Conservation (phyloP, 1,140 invertebrate species). For the Akabosia matsudoensis region DNA sequence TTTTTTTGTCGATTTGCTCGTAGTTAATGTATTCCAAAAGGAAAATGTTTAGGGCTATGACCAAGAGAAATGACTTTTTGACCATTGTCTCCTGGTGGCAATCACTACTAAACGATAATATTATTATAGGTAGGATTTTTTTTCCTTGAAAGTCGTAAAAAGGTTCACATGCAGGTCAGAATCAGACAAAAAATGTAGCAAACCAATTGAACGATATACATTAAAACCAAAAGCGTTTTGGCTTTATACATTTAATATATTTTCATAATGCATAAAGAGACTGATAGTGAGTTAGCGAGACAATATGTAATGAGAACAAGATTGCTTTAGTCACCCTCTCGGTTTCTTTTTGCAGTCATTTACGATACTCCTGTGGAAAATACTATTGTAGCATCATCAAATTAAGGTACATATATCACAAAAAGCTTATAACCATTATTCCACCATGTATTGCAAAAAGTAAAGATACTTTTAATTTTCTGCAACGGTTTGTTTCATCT, state of each 20-base stretch:
- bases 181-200: background rate
- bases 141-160: background rate
- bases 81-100: background rate
- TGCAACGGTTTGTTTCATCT: too few relatives aligned
- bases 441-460: too few relatives aligned
- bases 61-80: background rate
- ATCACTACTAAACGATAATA: background rate
- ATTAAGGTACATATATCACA: too few relatives aligned
- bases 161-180: slow-evolving; percentile 2
- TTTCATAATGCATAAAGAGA: slow-evolving; percentile 6
- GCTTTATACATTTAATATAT: background rate
- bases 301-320: slow-evolving; percentile 2
- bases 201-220: background rate
- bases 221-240: background rate
- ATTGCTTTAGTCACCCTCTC: background rate
- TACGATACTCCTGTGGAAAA: too few relatives aligned
- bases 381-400: background rate
- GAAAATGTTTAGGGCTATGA: background rate
- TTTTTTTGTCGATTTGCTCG: background rate
- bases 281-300: too few relatives aligned
- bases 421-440: too few relatives aligned
- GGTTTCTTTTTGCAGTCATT: background rate
- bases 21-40: background rate
- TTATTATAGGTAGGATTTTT: background rate
- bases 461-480: too few relatives aligned